Percentiles rank a stretch among this genome's conserved stretches.
Evolutionary conservation across 2,888 invertebrate species (phyloP).

Genomic region (Mantis religiosa): DNA sequence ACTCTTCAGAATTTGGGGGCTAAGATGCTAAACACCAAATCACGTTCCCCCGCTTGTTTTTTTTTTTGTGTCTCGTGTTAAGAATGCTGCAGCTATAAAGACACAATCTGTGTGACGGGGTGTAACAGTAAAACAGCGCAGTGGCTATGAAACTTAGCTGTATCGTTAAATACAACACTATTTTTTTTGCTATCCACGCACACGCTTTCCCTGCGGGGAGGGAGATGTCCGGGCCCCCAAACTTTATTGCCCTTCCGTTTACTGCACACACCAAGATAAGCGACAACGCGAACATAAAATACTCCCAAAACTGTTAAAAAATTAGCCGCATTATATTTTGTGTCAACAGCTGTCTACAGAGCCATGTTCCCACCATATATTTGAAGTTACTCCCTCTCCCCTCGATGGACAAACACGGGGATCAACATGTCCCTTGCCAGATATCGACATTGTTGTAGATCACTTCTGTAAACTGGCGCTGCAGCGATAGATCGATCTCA

Average conservation of each 20-base stretch:
- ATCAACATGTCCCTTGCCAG: neutral
- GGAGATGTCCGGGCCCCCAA: neutral
- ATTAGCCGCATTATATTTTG: constrained; percentile 2
- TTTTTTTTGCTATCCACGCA: neutral
- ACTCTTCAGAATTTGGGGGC: no score
- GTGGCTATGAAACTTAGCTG: no score
- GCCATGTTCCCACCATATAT: neutral
- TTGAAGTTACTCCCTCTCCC: neutral
- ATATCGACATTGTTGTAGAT: neutral
- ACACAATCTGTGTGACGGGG: neutral
- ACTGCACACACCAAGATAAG: constrained; percentile 2
- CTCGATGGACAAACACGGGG: neutral
- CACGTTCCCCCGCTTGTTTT: no score
- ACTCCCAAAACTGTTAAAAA: constrained; percentile 3
- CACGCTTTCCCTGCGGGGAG: no score
- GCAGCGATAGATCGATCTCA: no score
- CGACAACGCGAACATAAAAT: neutral
- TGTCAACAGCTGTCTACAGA: neutral
- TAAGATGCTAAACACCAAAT: no score
- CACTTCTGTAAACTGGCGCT: no score
- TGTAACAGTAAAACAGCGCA: no score
- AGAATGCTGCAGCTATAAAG: no score
- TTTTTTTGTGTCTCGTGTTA: no score
- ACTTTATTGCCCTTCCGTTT: constrained; percentile 1
- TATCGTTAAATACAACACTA: neutral